Evolutionary conservation across 2,113 vertebrate species (phyloP).

Genomic region (Sterna hirundo): DNA sequence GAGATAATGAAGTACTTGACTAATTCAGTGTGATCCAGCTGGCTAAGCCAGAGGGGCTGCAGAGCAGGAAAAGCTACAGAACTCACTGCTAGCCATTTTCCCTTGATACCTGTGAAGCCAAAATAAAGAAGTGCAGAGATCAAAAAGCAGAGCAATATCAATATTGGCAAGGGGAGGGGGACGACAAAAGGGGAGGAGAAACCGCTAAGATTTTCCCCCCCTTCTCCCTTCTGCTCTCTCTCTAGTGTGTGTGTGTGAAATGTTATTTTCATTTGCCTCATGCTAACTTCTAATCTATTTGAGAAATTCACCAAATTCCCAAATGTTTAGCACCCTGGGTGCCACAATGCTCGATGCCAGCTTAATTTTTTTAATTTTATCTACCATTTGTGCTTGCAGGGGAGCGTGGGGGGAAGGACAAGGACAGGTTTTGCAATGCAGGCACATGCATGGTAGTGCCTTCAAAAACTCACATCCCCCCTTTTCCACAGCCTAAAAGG

Average conservation of each 20-base stretch:
- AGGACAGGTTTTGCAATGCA: neutral
- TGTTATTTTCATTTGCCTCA: slow-evolving; percentile 4
- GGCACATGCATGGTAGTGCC: neutral
- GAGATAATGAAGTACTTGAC: slow-evolving; percentile 88
- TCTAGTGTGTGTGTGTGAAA: neutral
- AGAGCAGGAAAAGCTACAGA: slow-evolving; percentile 73
- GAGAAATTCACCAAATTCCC: neutral
- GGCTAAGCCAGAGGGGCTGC: slow-evolving; percentile 90
- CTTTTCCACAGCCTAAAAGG: neutral
- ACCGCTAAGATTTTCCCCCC: neutral
- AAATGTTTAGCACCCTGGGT: neutral
- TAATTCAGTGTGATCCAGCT: slow-evolving; percentile 94
- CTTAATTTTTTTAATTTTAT: neutral
- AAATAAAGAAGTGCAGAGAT: slow-evolving; percentile 81
- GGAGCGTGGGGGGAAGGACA: neutral
- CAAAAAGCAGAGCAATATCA: slow-evolving; percentile 76
- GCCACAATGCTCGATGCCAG: neutral
- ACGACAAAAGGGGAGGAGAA: neutral
- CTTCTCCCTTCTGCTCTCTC: neutral
- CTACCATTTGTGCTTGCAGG: neutral
- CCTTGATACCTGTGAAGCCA: slow-evolving; percentile 77
- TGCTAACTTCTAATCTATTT: slow-evolving; percentile 37
- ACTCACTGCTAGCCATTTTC: slow-evolving; percentile 77
- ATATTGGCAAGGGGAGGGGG: slow-evolving; percentile 24
- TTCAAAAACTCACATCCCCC: neutral